Percentiles rank a stretch among this genome's conserved stretches.
phyloP scores from a whole-genome alignment of 2,888 invertebrate genomes.

The Aproaerema taeniolella region DNA sequence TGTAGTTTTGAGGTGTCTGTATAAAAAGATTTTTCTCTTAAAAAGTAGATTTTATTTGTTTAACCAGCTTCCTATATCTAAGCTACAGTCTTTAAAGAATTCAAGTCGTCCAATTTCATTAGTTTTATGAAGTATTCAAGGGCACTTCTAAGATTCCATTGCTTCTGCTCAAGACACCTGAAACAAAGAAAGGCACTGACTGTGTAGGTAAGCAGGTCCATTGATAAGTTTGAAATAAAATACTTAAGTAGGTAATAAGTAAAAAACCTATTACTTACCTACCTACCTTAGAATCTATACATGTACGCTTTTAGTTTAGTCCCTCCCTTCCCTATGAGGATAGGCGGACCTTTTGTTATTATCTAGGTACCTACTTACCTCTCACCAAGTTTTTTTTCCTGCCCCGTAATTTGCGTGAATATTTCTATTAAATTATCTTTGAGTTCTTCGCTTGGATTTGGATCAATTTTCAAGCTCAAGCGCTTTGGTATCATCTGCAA shows the following conservation, averaged over 20 bases:
- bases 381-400: slow-evolving; percentile 38
- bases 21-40: too few species aligned
- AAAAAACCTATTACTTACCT: too few species aligned
- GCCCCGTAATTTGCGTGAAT: slow-evolving; percentile 50
- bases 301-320: too few species aligned
- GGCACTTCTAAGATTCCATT: slow-evolving; percentile 77
- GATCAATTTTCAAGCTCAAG: slow-evolving; percentile 42
- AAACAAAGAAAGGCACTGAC: slow-evolving; percentile 28
- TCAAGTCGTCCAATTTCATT: slow-evolving; percentile 40
- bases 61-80: too few species aligned
- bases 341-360: too few species aligned
- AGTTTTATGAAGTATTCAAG: slow-evolving; percentile 49
- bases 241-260: too few species aligned
- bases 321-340: too few species aligned
- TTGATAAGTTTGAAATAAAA: neutral
- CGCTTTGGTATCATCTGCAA: slow-evolving; percentile 42
- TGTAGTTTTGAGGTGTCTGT: too few species aligned
- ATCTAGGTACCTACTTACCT: too few species aligned
- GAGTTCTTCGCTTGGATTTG: slow-evolving; percentile 43
- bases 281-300: too few species aligned
- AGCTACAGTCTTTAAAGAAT: slow-evolving; percentile 22
- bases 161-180: slow-evolving; percentile 80
- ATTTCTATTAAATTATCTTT: slow-evolving; percentile 42
- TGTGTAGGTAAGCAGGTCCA: neutral
- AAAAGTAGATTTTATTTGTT: too few species aligned